Conservation (phyloP, 2,797 vertebrate genomes). For the Meda fulgida region DNA sequence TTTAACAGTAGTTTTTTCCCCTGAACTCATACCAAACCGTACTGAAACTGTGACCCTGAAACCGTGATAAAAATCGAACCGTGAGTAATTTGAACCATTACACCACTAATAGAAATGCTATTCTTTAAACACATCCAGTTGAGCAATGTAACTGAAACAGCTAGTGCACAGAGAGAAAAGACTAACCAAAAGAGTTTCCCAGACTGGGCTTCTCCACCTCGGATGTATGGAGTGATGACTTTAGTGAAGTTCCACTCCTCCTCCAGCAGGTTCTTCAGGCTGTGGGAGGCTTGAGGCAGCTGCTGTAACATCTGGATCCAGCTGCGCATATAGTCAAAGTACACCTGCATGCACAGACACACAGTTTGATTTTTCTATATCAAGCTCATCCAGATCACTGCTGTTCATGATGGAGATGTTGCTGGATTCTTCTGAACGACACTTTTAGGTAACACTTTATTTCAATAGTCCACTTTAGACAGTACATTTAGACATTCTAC, state of each 20-base stretch:
- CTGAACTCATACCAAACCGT: no score
- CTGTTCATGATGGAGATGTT: background rate
- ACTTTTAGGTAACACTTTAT: background rate
- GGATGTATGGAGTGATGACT: conserved; percentile 97
- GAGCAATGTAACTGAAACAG: background rate
- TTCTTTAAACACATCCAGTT: background rate
- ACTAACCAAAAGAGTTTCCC: conserved; percentile 96
- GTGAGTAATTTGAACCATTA: background rate
- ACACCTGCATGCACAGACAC: conserved; percentile 82
- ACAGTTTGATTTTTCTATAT: background rate
- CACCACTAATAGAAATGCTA: background rate
- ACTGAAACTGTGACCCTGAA: no score
- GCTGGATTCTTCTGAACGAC: background rate
- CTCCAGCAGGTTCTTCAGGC: conserved; percentile 96
- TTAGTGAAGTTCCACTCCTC: conserved; percentile 99
- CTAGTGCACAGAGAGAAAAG: background rate
- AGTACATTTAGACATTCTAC: background rate
- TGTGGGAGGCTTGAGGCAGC: conserved; percentile 98
- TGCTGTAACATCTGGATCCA: conserved; percentile 99
- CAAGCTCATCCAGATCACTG: background rate
- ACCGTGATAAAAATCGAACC: no score
- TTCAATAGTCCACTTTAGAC: background rate
- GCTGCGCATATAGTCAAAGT: conserved; percentile 99
- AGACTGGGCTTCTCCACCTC: conserved; percentile 96
- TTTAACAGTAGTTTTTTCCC: no score